Base-by-base conservation (phyloP, 2,113 vertebrate species). In the Oncorhynchus mykiss region DNA sequence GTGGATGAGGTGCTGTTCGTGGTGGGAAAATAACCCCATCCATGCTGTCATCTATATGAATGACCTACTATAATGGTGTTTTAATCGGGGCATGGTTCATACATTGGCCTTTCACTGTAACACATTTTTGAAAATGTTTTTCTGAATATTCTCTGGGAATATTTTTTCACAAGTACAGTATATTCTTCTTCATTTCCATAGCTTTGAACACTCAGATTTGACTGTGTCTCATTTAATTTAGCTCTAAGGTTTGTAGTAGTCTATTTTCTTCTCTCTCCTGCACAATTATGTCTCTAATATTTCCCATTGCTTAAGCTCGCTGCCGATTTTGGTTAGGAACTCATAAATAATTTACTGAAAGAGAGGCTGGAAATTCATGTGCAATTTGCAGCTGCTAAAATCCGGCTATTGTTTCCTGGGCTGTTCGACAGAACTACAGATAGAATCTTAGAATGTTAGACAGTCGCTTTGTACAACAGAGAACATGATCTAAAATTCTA, bases 401-500 rank as follows among this genome's bases (percentile, higher is more conserved):
- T 27, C 27, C 25, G 18, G 18, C 75, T 64, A 71, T 75, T 75
- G 72, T 75, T 71, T 60, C 45, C 54, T 48, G 20, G 45, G 14
- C 39, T 14, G 45, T 25, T 65, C 62, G 4, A 45, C 69, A 49
- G 34, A 60, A 69, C 27, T 27, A 67, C 24, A 67, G 54, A 57
- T 57, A 45, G 8, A 45, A 45, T 45, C 9, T 11, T 18, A 67
- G 31, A 39, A 18, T 68, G 27, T 34, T 68, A 7, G 67, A 39
- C 67, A 34, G 29, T 68, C 65, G 16, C 65, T 67, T 68, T 34
- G 67, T 12, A 68, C 27, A 65, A 27, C 25, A 67, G 67, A 68
- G 80, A 77, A 78, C 83, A 83, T 85, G 82, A 87, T 86, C 85
- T 88, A 84, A 82, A 83, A 54, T 54, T 54, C 51, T 18, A 54